These are phyloP conservation scores for Drosophila formosana DNA, from an alignment of 2,888 invertebrate genomes.

Conservation along the genomic window DNA sequence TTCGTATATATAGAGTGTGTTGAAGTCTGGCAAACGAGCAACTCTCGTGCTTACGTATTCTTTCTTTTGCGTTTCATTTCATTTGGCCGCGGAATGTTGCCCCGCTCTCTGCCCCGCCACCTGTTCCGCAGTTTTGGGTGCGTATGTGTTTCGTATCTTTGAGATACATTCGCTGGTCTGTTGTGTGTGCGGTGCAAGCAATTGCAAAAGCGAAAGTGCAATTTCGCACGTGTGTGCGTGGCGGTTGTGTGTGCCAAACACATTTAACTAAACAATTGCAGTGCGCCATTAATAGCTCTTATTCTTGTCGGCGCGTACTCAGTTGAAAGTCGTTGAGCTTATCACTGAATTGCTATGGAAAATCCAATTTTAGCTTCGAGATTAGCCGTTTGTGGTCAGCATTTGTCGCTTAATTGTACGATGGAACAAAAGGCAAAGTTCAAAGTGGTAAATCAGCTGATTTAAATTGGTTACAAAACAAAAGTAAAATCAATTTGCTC, in stretches of 20 bases:
- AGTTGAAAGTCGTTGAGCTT: slow-evolving; percentile 12
- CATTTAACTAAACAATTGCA: slow-evolving; percentile 4
- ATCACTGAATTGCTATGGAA: slow-evolving; percentile 23
- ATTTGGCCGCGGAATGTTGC: slow-evolving; percentile 61
- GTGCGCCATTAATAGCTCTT: slow-evolving; percentile 17
- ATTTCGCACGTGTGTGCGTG: slow-evolving; percentile 9
- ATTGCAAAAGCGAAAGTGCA: slow-evolving; percentile 68
- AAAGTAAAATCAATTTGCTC: neutral
- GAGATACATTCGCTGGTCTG: slow-evolving; percentile 47
- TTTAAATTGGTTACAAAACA: slow-evolving; percentile 7
- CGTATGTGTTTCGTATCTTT: slow-evolving; percentile 53
- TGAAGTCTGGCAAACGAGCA: neutral
- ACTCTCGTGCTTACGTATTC: slow-evolving; percentile 18
- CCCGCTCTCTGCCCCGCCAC: slow-evolving; percentile 3
- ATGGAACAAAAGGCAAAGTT: slow-evolving; percentile 17
- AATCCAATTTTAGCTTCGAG: slow-evolving; percentile 14
- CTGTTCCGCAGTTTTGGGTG: slow-evolving; percentile 4
- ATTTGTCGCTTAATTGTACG: slow-evolving; percentile 10
- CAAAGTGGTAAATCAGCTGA: slow-evolving; percentile 5
- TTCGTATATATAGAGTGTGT: slow-evolving; percentile 4
- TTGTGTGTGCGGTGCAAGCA: slow-evolving; percentile 16
- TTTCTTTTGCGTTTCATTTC: slow-evolving; percentile 63
- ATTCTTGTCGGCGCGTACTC: slow-evolving; percentile 10
- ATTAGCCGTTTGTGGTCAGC: slow-evolving; percentile 19
- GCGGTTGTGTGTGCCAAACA: slow-evolving; percentile 9